These are phyloP conservation scores for Myzus persicae DNA, from an alignment of 1,140 invertebrate species.

Conservation along the genomic window DNA sequence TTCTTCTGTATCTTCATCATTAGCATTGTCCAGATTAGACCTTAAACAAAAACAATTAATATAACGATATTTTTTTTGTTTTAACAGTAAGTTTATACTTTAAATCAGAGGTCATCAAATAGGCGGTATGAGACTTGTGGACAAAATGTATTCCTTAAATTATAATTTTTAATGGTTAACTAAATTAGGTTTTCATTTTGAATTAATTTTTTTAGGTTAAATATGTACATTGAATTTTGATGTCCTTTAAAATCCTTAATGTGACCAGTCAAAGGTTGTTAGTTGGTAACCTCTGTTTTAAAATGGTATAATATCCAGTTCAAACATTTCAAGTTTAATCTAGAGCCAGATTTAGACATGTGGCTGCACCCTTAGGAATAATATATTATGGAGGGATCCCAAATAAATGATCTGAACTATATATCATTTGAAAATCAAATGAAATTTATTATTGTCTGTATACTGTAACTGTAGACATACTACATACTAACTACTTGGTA, in stretches of 20 bases:
- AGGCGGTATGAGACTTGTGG: neutral
- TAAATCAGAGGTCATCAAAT: neutral
- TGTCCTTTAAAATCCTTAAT: neutral
- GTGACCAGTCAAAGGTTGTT: too few relatives aligned
- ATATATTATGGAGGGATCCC: too few relatives aligned
- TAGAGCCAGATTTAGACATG: too few relatives aligned
- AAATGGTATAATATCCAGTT: neutral
- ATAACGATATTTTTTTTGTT: neutral
- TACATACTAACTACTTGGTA: too few relatives aligned
- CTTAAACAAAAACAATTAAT: constrained; percentile 23
- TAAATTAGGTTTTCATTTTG: neutral
- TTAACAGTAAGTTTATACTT: neutral
- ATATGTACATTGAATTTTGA: neutral
- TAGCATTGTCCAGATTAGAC: constrained; percentile 14
- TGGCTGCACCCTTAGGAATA: too few relatives aligned
- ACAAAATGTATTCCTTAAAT: neutral
- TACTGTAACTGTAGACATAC: too few relatives aligned
- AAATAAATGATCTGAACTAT: too few relatives aligned
- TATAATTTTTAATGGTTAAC: neutral
- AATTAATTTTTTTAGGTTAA: neutral
- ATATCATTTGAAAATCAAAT: too few relatives aligned
- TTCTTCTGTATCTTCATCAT: constrained; percentile 42
- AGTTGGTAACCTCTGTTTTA: too few relatives aligned
- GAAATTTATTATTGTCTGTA: too few relatives aligned
- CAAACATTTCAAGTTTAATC: neutral